Evolutionary conservation across 2,113 vertebrate species (phyloP).

Genomic region (Laterallus jamaicensis): DNA sequence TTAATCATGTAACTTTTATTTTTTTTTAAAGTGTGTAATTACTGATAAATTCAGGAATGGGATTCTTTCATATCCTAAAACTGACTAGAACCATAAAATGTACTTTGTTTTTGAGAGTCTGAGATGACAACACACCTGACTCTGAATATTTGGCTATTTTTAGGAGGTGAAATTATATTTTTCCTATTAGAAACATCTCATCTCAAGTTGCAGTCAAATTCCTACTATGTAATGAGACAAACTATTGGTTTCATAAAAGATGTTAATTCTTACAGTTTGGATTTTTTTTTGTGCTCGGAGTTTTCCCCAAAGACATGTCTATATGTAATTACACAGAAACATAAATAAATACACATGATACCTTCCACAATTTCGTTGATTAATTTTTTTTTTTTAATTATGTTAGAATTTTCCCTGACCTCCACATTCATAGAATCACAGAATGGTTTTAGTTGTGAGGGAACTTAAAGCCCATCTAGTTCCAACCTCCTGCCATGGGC

Average conservation of each 20-base stretch:
- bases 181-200: not conserved
- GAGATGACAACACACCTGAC: not conserved
- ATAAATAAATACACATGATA: not conserved
- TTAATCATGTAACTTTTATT: not conserved
- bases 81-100: not conserved
- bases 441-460: no score
- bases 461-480: no score
- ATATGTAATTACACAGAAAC: rapidly evolving
- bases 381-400: not conserved
- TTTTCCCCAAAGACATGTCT: not conserved
- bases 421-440: not conserved
- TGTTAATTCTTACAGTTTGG: not conserved
- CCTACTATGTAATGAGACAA: not conserved
- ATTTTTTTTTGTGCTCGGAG: not conserved
- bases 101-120: not conserved
- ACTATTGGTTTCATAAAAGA: not conserved
- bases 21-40: not conserved
- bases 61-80: not conserved
- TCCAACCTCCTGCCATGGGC: no score
- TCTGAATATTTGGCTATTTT: not conserved
- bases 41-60: not conserved
- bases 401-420: not conserved
- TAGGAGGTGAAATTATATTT: not conserved
- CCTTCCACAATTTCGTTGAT: not conserved
- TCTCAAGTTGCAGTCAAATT: not conserved